Conservation (phyloP, 2,797 vertebrate genomes). For the Hozukius guyotensis region DNA sequence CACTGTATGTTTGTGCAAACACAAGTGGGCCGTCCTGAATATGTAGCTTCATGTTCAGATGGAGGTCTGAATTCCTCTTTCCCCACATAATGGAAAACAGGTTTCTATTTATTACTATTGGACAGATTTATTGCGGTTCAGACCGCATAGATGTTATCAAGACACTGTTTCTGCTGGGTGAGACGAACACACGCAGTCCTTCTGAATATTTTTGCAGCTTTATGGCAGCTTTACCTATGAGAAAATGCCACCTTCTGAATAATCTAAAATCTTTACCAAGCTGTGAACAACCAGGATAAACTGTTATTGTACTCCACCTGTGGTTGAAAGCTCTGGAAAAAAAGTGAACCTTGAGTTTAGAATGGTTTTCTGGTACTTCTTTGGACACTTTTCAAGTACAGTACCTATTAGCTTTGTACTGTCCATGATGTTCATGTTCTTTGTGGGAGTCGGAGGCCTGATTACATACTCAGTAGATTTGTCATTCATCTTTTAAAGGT, state of each 20-base stretch:
- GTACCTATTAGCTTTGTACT: fast-evolving
- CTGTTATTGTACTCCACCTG: background rate
- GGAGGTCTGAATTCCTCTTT: slow-evolving; percentile 44
- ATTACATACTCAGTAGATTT: background rate
- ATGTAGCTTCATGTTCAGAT: slow-evolving; percentile 5
- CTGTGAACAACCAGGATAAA: background rate
- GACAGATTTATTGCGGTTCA: slow-evolving; percentile 36
- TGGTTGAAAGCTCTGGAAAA: background rate
- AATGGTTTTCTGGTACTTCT: fast-evolving
- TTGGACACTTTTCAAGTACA: background rate
- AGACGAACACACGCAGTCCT: background rate
- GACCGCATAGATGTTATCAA: background rate
- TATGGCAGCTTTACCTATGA: background rate
- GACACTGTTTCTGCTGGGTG: background rate
- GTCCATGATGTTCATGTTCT: background rate
- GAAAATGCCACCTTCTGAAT: background rate
- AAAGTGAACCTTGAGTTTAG: background rate
- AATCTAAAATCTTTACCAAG: background rate
- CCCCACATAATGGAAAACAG: slow-evolving; percentile 51
- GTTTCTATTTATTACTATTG: background rate
- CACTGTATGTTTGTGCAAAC: slow-evolving; percentile 11
- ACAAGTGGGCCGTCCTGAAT: background rate
- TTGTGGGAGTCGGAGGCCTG: too few species aligned
- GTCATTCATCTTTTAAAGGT: background rate
- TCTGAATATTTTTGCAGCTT: background rate